phyloP scores from a whole-genome alignment of 1,140 invertebrate species.

The Carcinoscorpius rotundicauda region DNA sequence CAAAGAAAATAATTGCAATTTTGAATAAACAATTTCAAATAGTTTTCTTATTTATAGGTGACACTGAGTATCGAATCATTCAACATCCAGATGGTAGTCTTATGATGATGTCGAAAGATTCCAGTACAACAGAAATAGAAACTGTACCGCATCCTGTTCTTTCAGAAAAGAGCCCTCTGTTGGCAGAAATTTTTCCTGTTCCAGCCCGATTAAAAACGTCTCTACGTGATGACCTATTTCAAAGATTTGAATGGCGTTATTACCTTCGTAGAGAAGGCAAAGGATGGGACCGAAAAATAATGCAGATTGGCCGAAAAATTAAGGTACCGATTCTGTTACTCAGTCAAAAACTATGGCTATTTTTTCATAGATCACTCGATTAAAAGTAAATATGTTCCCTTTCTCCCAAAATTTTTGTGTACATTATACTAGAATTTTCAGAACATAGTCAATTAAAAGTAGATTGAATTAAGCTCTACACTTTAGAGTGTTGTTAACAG shows the following conservation, averaged over 20 bases:
- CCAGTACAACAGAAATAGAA: slow-evolving; percentile 23
- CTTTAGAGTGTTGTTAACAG: no score
- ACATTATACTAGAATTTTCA: no score
- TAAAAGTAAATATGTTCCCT: no score
- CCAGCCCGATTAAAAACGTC: slow-evolving; percentile 78
- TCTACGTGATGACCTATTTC: slow-evolving; percentile 76
- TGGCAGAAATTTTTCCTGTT: slow-evolving; percentile 48
- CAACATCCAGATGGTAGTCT: slow-evolving; percentile 19
- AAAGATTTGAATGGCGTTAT: slow-evolving; percentile 91
- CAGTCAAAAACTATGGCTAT: no score
- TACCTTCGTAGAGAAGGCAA: slow-evolving; percentile 31
- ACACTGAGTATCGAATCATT: slow-evolving; percentile 14
- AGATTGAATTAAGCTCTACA: no score
- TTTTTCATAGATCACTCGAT: no score
- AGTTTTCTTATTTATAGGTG: slow-evolving; percentile 8
- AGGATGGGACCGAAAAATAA: slow-evolving; percentile 18
- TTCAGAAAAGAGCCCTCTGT: slow-evolving; percentile 20
- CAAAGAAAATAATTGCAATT: not conserved
- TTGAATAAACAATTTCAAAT: not conserved
- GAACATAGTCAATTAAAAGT: no score
- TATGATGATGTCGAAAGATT: slow-evolving; percentile 13
- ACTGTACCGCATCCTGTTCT: slow-evolving; percentile 24
- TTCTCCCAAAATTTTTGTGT: no score
- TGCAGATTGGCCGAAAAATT: slow-evolving; percentile 24
- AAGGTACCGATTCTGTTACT: slow-evolving; percentile 13